These are phyloP conservation scores for Axea sp. DNA, from an alignment of 2,888 invertebrate species.

Conservation along the genomic window DNA sequence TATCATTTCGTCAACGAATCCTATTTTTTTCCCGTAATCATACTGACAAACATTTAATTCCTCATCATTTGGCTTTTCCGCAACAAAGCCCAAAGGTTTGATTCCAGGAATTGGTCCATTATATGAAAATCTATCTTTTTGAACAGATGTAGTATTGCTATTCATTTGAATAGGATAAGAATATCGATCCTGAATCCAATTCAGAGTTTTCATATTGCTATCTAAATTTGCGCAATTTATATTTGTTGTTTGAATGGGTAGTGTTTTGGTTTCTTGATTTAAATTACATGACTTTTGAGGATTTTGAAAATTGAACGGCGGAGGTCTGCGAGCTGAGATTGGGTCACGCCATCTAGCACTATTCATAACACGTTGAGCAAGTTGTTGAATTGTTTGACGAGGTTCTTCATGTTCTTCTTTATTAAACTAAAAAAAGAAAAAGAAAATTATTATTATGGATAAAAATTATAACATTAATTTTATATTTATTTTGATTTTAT, in stretches of 20 bases:
- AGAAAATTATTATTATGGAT: background rate
- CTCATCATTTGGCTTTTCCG: conserved; percentile 27
- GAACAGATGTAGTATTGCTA: conserved; percentile 18
- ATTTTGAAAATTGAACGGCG: conserved; percentile 13
- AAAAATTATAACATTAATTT: no score
- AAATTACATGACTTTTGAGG: background rate
- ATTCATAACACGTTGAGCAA: conserved; percentile 76
- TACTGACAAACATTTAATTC: conserved; percentile 8
- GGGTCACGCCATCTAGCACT: conserved; percentile 75
- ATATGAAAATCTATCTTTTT: conserved; percentile 47
- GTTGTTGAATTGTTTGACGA: conserved; percentile 74
- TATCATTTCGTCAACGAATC: conserved; percentile 47
- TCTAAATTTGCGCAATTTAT: conserved; percentile 30
- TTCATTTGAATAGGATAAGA: conserved; percentile 63
- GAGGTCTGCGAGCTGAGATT: conserved; percentile 21
- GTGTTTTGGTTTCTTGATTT: background rate
- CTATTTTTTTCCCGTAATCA: conserved; percentile 59
- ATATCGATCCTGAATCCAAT: conserved; percentile 71
- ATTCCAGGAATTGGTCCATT: conserved; percentile 52
- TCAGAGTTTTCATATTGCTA: conserved; percentile 66
- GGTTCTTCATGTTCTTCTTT: conserved; percentile 63
- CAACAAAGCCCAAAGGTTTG: conserved; percentile 53
- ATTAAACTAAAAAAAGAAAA: conserved; percentile 6
- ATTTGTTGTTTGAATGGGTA: background rate
- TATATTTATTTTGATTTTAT: no score